Percentiles rank a stretch among this genome's conserved stretches.
phyloP scores from a whole-genome alignment of 2,113 vertebrate genomes.

The Vidua macroura region DNA sequence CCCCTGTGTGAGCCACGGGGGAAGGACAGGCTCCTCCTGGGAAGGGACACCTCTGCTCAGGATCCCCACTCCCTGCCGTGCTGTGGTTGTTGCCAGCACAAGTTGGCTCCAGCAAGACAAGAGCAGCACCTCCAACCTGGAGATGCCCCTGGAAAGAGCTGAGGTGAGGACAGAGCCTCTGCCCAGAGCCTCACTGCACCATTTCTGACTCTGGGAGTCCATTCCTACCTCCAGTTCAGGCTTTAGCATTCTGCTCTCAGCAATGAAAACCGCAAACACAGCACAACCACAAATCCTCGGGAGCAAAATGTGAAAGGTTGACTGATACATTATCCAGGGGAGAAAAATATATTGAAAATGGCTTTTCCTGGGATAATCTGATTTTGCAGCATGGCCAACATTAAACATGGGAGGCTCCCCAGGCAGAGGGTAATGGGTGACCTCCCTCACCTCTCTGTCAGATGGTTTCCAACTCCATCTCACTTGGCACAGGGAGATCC shows the following conservation, averaged over 20 bases:
- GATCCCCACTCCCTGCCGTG: background rate
- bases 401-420: background rate
- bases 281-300: background rate
- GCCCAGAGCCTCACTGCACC: background rate
- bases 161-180: background rate
- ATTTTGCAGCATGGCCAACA: background rate
- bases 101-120: background rate
- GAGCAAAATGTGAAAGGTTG: background rate
- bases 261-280: background rate
- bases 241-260: background rate
- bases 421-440: background rate
- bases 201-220: background rate
- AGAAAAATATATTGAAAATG: background rate
- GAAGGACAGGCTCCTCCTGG: background rate
- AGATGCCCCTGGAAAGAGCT: background rate
- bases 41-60: no score
- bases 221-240: background rate
- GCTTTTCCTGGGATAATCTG: slow-evolving; percentile 26
- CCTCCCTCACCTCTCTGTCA: background rate
- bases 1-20: background rate
- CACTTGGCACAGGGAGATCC: slow-evolving; percentile 8
- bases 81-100: accelerated
- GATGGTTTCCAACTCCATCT: background rate
- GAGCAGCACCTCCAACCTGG: background rate
- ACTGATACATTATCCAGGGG: slow-evolving; percentile 1